Base-by-base conservation (phyloP, 2,888 invertebrate species). In the Hypomecis punctinalis region DNA sequence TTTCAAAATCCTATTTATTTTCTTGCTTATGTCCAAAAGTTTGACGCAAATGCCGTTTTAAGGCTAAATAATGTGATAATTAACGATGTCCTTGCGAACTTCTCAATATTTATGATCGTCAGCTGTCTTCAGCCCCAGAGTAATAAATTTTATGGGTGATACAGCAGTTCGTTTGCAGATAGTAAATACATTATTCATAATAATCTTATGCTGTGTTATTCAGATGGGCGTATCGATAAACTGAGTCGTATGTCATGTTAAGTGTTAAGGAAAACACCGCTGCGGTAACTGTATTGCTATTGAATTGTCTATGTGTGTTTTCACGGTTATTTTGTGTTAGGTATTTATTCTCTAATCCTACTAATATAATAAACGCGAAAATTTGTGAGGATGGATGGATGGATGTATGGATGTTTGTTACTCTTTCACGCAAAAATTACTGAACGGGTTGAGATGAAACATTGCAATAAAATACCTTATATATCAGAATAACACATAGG, bases 61-160 rank as follows among this genome's bases (percentile, higher is more conserved):
- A 52, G 65, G 60, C 52, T 42, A 56, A 57, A 51, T 61, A 64
- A 67, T 66, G 62, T 58, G 43, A 66, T 66, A 67, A 70, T 69
- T 63, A 70, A 69, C 64, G 61, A 55, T 62, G 66, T 66, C 66
- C 65, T 61, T 45, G 59, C 54, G 23, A 52, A 48, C 62, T 70
- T 56, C 64, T 66, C 61, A 62, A 66, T 71, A 72, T 70, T 74
- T 71, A 74, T 72, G 70, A 63, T 54, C 67, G 66, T 71, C 68
- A 71, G 69, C 61, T 71, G 69, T 71, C 68, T 66, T 55, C 66
- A 56, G 52, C 58, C 33, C 35, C 58, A 62, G 59, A 62, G 58
- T 48, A 51, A 66, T 66, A 66, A 55, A 66, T 59, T 55, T 51
- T 8, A 8, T 11, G 46, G 49, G n/a, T 59, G 59, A 62, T 51